phyloP scores from a whole-genome alignment of 2,797 vertebrate genomes.

The Myiotriccus ornatus region DNA sequence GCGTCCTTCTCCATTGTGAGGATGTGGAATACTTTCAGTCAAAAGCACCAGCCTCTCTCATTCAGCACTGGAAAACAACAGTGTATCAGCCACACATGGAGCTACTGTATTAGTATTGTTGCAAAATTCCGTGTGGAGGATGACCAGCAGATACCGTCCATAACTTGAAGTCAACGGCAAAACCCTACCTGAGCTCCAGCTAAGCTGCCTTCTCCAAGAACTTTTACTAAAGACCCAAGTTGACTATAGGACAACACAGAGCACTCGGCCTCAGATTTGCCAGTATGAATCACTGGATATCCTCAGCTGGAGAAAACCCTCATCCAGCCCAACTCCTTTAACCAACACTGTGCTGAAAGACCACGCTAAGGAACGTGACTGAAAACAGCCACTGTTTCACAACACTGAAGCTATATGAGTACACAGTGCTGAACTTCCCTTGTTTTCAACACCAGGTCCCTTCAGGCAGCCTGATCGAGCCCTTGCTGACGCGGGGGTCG shows the following conservation, averaged over 20 bases:
- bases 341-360: accelerated
- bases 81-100: accelerated
- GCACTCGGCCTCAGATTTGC: background rate
- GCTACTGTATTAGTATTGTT: accelerated
- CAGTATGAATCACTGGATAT: accelerated
- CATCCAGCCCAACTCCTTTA: background rate
- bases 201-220: background rate
- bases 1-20: accelerated
- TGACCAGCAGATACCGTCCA: background rate
- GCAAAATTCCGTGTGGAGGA: background rate
- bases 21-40: accelerated
- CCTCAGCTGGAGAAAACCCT: background rate
- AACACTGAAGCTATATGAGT: accelerated
- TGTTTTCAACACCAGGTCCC: accelerated
- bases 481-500: accelerated
- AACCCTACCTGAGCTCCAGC: accelerated
- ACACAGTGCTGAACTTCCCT: background rate
- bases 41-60: background rate
- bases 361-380: accelerated
- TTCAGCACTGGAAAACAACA: background rate
- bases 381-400: background rate
- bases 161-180: background rate
- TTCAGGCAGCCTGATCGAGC: accelerated
- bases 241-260: accelerated
- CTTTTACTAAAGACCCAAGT: background rate